Evolutionary conservation across 2,113 vertebrate genomes (phyloP).

Genomic region (Camelus dromedarius): DNA sequence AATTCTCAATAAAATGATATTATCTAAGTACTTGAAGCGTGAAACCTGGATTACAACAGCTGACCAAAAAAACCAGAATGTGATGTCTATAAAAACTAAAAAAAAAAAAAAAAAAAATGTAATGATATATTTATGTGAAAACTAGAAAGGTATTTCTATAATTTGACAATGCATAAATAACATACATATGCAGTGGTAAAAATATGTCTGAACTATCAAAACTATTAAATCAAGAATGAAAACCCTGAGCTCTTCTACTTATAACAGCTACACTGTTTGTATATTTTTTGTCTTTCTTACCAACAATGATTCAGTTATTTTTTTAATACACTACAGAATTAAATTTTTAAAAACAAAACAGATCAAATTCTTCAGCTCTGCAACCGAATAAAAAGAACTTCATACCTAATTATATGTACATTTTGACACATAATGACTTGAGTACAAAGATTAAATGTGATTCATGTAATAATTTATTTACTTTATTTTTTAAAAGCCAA

Average conservation of each 20-base stretch:
- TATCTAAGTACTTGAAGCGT: conserved; percentile 94
- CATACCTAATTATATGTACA: not conserved
- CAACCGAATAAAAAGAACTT: conserved; percentile 24
- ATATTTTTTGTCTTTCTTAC: conserved; percentile 27
- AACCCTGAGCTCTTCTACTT: not conserved
- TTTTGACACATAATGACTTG: conserved; percentile 27
- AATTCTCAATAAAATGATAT: conserved; percentile 93
- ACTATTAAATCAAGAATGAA: conserved; percentile 42
- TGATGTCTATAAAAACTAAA: conserved; percentile 84
- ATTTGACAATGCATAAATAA: conserved; percentile 77
- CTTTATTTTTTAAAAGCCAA: not conserved
- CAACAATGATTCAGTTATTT: not conserved
- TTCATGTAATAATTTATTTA: not conserved
- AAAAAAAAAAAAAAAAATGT: conserved; percentile 75
- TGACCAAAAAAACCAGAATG: conserved; percentile 83
- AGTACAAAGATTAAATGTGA: conserved; percentile 35
- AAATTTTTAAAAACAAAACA: conserved; percentile 41
- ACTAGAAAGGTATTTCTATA: conserved; percentile 68
- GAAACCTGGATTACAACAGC: conserved; percentile 89
- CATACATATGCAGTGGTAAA: conserved; percentile 39
- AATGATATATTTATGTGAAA: conserved; percentile 80
- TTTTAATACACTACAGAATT: not conserved
- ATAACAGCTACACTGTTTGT: not conserved
- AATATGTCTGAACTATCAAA: conserved; percentile 34
- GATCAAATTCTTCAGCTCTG: conserved; percentile 28